Evolutionary conservation across 1,140 invertebrate species (phyloP), one percentile per base, ranked within the genome.

Genomic region (Sipha flava): DNA sequence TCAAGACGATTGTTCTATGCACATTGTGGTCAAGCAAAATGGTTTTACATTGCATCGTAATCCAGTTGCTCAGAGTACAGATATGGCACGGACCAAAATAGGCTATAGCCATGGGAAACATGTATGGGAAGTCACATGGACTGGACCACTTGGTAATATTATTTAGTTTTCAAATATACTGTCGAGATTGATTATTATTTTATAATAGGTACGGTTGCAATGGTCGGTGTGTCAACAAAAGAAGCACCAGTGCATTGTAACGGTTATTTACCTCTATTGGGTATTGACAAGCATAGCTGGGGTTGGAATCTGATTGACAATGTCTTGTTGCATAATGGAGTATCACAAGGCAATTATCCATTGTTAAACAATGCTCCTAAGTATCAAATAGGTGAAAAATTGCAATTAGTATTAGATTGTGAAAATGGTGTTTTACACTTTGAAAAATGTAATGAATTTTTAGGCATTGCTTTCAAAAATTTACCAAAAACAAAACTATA

Each of bases 261-360:
- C 83, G 97, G 97, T 80, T 99, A 99, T 88, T 92, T 98, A 40
- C 93, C 96, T 6, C 86, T 99, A 73, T 87, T 99, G 64, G 97
- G 97, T 26, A 94, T 94, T 57, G 95, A 99, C 87, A 94, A 97
- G 85, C 92, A 98, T 85, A 98, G 95, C 83, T 99, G 97, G 97
- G 97, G 97, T 5, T 99, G 97, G 97, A 99, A 99, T 89, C 89
- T 99, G 80, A 96, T 99, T 21, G 97, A 99, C 87, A 99, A 99
- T 89, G 92, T 95, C 88, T 89, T 99, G 64, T 87, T 98, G 82
- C 97, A 99, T 85, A 98, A 98, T 89, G 97, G 97, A 68, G 94
- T 98, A 87, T 92, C 92, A 81, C 93, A 97, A 86, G 96, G 96
- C 80, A 96, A 93, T 86, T 99, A 98, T 89, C 97, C 97, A 37